Evolutionary conservation across 92 coral and sea anemone genomes (phyloP).

Genomic region (Heliopora coerulea): DNA sequence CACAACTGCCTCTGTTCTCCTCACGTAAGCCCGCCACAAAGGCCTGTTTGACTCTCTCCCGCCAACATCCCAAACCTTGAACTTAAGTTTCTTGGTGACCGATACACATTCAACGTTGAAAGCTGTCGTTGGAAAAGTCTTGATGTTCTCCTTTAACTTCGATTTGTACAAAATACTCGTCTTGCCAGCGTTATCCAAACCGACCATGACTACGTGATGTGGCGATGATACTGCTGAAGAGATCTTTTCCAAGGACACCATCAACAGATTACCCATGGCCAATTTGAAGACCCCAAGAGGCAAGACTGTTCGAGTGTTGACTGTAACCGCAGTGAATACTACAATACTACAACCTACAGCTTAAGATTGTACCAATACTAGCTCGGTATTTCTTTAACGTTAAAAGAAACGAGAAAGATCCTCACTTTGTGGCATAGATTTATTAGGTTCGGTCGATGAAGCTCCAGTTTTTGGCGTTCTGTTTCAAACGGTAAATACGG

Average conservation of each 20-base stretch:
- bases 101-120: slow-evolving; percentile 93
- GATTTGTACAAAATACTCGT: slow-evolving; percentile 92
- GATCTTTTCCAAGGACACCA: slow-evolving; percentile 28
- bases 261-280: slow-evolving; percentile 30
- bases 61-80: slow-evolving; percentile 93
- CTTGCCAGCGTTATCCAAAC: slow-evolving; percentile 92
- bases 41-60: slow-evolving; percentile 97
- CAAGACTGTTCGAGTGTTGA: no score
- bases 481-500: neutral
- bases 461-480: neutral
- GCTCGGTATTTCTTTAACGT: no score
- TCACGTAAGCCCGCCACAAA: slow-evolving; percentile 91
- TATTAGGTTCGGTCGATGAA: neutral
- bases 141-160: slow-evolving; percentile 71
- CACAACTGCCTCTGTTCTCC: slow-evolving; percentile 83
- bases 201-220: slow-evolving; percentile 91
- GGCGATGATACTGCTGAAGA: slow-evolving; percentile 49
- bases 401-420: no score
- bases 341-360: no score
- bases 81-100: slow-evolving; percentile 78
- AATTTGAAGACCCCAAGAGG: neutral
- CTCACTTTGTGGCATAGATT: neutral
- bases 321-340: no score
- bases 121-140: slow-evolving; percentile 74
- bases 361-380: no score